These are phyloP conservation scores for Pteropus alecto DNA, from an alignment of 2,113 vertebrate species.

Conservation along the genomic window DNA sequence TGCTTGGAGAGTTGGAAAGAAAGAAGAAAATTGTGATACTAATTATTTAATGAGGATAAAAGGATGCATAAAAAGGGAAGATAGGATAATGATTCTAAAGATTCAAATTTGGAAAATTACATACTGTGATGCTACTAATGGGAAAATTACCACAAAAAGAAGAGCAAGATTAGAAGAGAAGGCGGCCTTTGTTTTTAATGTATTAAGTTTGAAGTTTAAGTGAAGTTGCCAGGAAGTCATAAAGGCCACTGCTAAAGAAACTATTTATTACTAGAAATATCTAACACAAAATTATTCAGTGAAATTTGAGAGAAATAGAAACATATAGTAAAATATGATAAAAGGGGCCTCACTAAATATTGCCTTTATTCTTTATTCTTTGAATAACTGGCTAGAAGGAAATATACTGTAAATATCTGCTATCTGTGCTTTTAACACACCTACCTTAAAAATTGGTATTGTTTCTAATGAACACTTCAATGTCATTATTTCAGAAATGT, in stretches of 20 bases:
- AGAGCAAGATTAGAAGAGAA: neutral
- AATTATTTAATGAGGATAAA: neutral
- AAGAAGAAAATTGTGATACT: neutral
- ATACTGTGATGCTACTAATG: neutral
- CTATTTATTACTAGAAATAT: neutral
- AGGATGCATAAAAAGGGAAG: neutral
- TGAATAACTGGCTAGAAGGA: neutral
- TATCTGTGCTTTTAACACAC: neutral
- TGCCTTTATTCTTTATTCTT: neutral
- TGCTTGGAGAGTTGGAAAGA: neutral
- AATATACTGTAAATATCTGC: neutral
- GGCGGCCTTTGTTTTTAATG: neutral
- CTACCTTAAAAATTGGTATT: constrained; percentile 28
- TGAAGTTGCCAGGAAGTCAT: neutral
- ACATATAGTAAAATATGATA: neutral
- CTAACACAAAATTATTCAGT: neutral
- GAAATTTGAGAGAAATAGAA: neutral
- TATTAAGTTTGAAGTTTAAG: neutral
- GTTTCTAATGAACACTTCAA: constrained; percentile 37
- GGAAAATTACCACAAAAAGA: neutral
- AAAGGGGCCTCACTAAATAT: neutral
- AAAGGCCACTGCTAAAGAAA: neutral
- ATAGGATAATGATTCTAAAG: neutral
- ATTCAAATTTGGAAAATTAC: neutral
- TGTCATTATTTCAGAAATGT: constrained; percentile 52